Evolutionary conservation across 2,113 vertebrate genomes (phyloP), one percentile per base, ranked within the genome.

Genomic region (Corynorhinus townsendii): DNA sequence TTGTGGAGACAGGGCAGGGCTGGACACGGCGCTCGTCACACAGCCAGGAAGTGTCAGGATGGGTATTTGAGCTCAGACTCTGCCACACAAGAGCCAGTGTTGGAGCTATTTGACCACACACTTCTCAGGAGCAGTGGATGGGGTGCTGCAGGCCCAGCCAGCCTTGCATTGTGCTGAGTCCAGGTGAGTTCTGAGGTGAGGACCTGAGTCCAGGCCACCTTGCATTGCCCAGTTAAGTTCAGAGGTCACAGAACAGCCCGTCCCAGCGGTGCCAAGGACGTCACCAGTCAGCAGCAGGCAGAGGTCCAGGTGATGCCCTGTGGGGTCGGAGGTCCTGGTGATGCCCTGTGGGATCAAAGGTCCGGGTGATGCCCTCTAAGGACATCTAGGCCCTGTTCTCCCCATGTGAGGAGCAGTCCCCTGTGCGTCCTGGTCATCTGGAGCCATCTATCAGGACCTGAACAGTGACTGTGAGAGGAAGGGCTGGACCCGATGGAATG

Each of bases 21-120:
- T 3, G 4, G 49, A 7, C 54, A 54, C 54, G 19, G 19, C 19
- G 7, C 54, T 22, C 8, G 54, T 3, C 71, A 2, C 24, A n/a
- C 3, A 5, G 28, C 45, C 49, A 3, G 28, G 2, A 1, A n/a
- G 15, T 0, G 20, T 47, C n/a, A 7, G 43, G 22, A 4, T 1
- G 5, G 2, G n/a, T 40, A 5, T 10, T 1, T 7, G 66, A 69
- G n/a, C 24, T 28, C 35, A 0, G 45, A 16, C 1, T 1, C 2
- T 3, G 15, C 33, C 4, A 0, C 0, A 0, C 0, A 0, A 22
- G 11, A 71, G 45, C 20, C 38, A 24, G 5, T 1, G 24, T 5
- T 47, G 12, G 4, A 19, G 14, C 56, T 14, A 0, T 4, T n/a
- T 4, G 33, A 1, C 28, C 2, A 0, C 0, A 0, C 4, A 17